These are phyloP conservation scores for Melanostoma scalare DNA, from an alignment of 2,888 invertebrate genomes.

Conservation along the genomic window DNA sequence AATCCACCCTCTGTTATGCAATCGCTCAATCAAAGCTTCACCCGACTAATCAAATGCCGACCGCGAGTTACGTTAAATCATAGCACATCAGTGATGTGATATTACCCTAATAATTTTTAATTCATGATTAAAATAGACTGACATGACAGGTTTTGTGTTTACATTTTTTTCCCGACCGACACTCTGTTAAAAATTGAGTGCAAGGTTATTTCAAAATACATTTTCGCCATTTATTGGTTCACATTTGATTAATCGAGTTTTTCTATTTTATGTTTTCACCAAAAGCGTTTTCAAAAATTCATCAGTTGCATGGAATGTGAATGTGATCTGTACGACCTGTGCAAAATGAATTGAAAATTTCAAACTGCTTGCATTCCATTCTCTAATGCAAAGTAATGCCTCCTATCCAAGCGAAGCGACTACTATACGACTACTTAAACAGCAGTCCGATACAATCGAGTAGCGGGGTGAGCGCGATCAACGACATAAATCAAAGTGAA, in stretches of 20 bases:
- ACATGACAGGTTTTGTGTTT: neutral
- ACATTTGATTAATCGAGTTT: neutral
- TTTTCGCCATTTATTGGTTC: neutral
- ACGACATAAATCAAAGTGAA: conserved; percentile 8
- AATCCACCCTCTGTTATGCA: too few species aligned
- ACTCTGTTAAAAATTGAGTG: neutral
- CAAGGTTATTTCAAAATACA: conserved; percentile 8
- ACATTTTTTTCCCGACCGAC: neutral
- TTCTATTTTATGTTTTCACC: conserved; percentile 5
- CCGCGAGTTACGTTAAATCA: too few species aligned
- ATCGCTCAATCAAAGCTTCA: too few species aligned
- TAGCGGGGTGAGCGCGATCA: neutral
- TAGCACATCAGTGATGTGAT: too few species aligned
- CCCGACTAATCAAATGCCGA: too few species aligned
- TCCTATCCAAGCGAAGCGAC: neutral
- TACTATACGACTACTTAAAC: neutral
- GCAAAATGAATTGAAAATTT: neutral
- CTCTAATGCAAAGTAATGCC: neutral
- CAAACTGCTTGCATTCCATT: conserved; percentile 18
- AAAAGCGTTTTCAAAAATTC: conserved; percentile 5
- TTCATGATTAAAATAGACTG: too few species aligned
- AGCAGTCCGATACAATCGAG: neutral
- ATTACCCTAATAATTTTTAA: too few species aligned
- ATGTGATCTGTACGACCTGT: neutral
- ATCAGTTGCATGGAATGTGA: conserved; percentile 3